Base-by-base conservation (phyloP, 64 coral and sea anemone genomes). In the Hydrozoanthus tunicans region DNA sequence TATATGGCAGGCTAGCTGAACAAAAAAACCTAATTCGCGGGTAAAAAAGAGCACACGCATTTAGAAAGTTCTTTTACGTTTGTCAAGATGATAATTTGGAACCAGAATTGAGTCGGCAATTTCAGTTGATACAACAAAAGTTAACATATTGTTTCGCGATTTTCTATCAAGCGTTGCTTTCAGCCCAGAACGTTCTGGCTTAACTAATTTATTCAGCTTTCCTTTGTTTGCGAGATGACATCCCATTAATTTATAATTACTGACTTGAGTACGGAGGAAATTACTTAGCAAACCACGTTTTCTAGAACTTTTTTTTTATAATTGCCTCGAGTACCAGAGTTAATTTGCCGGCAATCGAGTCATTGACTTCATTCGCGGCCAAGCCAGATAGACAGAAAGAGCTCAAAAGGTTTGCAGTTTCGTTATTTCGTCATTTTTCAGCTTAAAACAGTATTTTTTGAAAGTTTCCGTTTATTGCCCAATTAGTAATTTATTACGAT, bases 231-330 rank as follows among this genome's bases (percentile, higher is more conserved):
- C 84, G 84, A 73, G 74, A 56, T 88, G 70, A 74, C 68, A 88
- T 59, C 53, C 32, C 55, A 88, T 88, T 70, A 88, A 75, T 88
- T 73, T 72, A 88, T 73, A 74, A 88, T 88, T 88, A 88, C 68
- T 73, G 68, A 60, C 73, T 73, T 75, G 55, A 88, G 4, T 74
- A 6, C 74, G 68, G 51, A 88, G 84, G 84, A 88, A 88, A 75
- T 88, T 88, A 70, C 58, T 73, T 13, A 17, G 61, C 67, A 74
- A 88, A 74, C 24, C 69, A 58, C 25, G 17, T 74, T 58, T 88
- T 88, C 84, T 88, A 70, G 84, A 88, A 88, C 53, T 88, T 73
- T 70, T 88, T 14, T 59, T 2, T 72, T 27, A 74, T 70, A 17
- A 74, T 88, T 88, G 84, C 60, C 53, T 62, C 17, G 54, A 86